Evolutionary conservation across 2,797 vertebrate species (phyloP).

Genomic region (Novumbra hubbsi): DNA sequence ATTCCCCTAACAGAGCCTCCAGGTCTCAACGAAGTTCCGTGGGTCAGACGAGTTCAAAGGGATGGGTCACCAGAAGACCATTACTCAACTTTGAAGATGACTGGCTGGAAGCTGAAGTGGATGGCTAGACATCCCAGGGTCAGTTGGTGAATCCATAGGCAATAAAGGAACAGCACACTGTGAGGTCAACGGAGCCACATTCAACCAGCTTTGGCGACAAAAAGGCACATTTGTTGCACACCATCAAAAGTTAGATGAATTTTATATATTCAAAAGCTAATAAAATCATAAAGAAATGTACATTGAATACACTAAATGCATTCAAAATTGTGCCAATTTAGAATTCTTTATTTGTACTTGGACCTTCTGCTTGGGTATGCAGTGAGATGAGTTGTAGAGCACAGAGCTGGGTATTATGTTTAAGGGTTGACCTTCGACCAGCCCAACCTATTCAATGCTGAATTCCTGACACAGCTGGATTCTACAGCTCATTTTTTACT

Average conservation of each 20-base stretch:
- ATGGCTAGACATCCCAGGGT: background rate
- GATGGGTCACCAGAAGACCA: background rate
- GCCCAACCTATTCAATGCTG: background rate
- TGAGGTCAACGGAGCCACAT: background rate
- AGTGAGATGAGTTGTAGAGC: constrained; percentile 22
- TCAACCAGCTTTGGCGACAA: background rate
- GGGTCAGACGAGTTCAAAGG: background rate
- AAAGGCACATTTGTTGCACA: background rate
- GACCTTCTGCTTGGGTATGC: constrained; percentile 1
- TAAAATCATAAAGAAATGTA: too few species aligned
- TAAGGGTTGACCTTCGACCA: background rate
- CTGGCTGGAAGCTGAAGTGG: background rate
- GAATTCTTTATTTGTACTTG: too few species aligned
- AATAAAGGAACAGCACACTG: background rate
- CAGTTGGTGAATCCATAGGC: background rate
- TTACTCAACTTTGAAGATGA: background rate
- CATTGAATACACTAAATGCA: too few species aligned
- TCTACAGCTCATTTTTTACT: background rate
- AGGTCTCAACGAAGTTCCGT: background rate
- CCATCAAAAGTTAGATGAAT: too few species aligned
- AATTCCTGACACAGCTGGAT: background rate
- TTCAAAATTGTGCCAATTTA: too few species aligned
- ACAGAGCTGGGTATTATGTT: constrained; percentile 2
- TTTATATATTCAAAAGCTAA: too few species aligned
- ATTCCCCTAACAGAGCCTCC: constrained; percentile 22